Evolutionary conservation across 2,888 invertebrate genomes (phyloP), one percentile per base, ranked within the genome.

Genomic region (Rhogogaster chlorosoma): DNA sequence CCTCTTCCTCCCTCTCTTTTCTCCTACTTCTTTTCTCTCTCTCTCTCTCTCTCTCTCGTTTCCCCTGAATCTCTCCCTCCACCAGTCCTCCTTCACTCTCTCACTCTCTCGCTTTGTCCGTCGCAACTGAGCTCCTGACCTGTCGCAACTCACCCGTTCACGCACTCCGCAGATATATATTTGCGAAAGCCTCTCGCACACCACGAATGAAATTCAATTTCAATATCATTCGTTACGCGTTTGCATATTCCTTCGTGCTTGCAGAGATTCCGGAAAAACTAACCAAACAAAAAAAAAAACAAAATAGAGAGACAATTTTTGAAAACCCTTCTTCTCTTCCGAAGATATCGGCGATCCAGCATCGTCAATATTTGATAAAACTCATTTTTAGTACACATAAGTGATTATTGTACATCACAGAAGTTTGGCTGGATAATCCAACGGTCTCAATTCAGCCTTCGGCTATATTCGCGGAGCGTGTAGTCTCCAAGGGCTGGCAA

Each of bases 111-210:
- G 86, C 86, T 78, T 86, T 84, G 70, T 83, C 77, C 71, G 83
- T 36, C 84, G 77, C 85, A 22, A 45, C 83, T 15, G 86, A 88
- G 90, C 92, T 91, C 92, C 92, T 93, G 93, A 93, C 93, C 92
- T 93, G 92, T 91, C 92, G 90, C 92, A 92, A 92, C 85, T 87
- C 89, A 87, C 89, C 90, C 82, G 82, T 82, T 64, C 90, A 91
- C 92, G 90, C 91, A 88, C 87, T 88, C 80, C 53, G 77, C 77
- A 53, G 15, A 12, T 26, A 32, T 61, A 32, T 61, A 32, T 67
- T 67, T 67, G 29, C 80, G 61, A 61, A 61, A 32, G n/a, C n/a
- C n/a, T n/a, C 22, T 64, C 26, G 12, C 2, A 61, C 9, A 61
- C 15, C n/a, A 10, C 32, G 70, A 70, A 70, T 36, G 32, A 70